A percentile compares a stretch with the other conserved stretches of the same genome.
phyloP scores from a whole-genome alignment of 2,797 vertebrate species.

The Silurus lanzhouensis region DNA sequence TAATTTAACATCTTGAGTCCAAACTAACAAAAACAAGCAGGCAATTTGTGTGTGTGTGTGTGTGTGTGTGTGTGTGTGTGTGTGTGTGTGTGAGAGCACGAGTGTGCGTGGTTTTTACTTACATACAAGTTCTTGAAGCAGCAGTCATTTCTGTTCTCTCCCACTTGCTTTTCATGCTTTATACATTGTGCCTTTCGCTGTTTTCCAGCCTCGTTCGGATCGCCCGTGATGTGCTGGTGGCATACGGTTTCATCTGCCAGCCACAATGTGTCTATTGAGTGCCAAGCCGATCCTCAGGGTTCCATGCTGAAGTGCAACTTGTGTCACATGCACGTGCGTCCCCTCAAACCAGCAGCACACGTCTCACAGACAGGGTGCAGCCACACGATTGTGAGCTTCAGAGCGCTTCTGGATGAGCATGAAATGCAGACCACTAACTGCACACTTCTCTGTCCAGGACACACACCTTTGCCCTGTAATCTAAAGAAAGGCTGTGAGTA shows the following conservation, averaged over 20 bases:
- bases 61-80: background rate
- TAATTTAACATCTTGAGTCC: background rate
- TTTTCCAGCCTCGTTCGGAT: conserved; percentile 20
- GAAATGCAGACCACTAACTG: conserved; percentile 1
- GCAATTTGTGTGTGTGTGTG: background rate
- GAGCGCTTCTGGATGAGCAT: background rate
- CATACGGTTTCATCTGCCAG: background rate
- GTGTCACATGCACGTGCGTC: conserved; percentile 20
- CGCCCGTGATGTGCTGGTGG: conserved; percentile 50
- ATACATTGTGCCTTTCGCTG: background rate
- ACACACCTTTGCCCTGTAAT: conserved; percentile 6
- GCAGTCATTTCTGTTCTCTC: background rate
- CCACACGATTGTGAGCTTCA: conserved; percentile 7
- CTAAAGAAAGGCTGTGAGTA: conserved; percentile 55
- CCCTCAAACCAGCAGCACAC: background rate
- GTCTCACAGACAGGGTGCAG: background rate
- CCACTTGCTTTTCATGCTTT: background rate
- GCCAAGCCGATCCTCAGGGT: conserved; percentile 14
- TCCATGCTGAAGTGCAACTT: background rate
- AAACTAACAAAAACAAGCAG: background rate
- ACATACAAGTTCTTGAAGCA: background rate
- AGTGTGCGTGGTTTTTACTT: background rate
- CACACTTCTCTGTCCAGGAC: conserved; percentile 30
- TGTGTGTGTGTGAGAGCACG: background rate
- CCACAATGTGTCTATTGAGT: conserved; percentile 34